These are phyloP conservation scores for Podabrus alpinus DNA, from an alignment of 2,888 invertebrate genomes.

Conservation along the genomic window DNA sequence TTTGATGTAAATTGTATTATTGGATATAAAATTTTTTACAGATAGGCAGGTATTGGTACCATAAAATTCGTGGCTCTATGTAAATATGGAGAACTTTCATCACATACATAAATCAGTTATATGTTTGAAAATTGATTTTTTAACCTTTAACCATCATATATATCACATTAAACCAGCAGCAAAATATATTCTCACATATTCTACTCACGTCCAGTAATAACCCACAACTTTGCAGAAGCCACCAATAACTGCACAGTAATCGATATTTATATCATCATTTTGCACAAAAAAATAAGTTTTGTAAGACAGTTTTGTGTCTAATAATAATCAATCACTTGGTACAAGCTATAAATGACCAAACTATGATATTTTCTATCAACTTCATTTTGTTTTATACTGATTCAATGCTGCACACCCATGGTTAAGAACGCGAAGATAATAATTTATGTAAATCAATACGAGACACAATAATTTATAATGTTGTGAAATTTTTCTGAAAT, in stretches of 20 bases:
- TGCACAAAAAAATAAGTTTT: neutral
- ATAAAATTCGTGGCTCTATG: neutral
- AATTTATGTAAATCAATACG: neutral
- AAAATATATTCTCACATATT: neutral
- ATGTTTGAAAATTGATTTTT: neutral
- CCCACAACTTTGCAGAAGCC: neutral
- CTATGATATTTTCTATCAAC: neutral
- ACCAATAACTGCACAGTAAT: constrained; percentile 2
- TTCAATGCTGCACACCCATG: neutral
- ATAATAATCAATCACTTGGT: neutral
- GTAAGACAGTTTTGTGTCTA: neutral
- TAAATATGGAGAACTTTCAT: neutral
- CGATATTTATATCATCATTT: constrained; percentile 3
- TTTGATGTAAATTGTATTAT: neutral
- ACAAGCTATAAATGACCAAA: neutral
- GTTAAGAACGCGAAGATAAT: neutral
- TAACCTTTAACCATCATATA: neutral
- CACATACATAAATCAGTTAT: neutral
- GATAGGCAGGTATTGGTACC: neutral
- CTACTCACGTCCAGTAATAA: neutral
- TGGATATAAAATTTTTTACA: neutral
- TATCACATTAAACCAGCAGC: neutral
- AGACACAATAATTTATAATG: neutral
- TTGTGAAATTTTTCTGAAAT: neutral
- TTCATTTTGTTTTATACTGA: neutral